Conservation (phyloP, 1,140 invertebrate genomes). For the Drosophila aff. region DNA sequence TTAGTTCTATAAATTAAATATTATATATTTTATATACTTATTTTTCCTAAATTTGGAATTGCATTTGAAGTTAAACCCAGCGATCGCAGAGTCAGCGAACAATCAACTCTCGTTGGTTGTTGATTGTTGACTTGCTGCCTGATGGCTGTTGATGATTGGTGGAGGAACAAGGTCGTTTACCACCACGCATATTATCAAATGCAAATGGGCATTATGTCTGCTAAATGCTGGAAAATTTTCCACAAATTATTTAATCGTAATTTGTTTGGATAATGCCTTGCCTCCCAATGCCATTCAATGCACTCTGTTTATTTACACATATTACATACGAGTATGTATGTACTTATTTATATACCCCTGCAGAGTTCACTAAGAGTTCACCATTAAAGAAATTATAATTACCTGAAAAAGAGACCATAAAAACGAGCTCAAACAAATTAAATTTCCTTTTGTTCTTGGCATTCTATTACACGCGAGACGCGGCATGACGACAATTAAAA, state of each 20-base stretch:
- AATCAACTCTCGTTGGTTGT: slow-evolving; percentile 21
- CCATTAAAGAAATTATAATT: slow-evolving; percentile 10
- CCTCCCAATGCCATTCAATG: slow-evolving; percentile 1
- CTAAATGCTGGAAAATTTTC: slow-evolving; percentile 49
- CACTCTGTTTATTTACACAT: neutral
- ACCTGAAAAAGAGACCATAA: slow-evolving; percentile 30
- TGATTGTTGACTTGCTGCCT: neutral
- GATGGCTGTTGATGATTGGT: slow-evolving; percentile 16
- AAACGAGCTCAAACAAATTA: slow-evolving; percentile 39
- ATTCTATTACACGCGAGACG: slow-evolving; percentile 18
- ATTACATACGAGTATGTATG: neutral
- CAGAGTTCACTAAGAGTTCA: slow-evolving; percentile 1
- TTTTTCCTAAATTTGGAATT: neutral
- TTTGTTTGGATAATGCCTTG: slow-evolving; percentile 21
- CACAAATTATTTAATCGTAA: slow-evolving; percentile 30
- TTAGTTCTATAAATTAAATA: neutral
- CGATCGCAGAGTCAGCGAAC: slow-evolving; percentile 18
- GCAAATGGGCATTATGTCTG: slow-evolving; percentile 46
- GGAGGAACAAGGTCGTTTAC: slow-evolving; percentile 51
- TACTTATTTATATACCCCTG: neutral
- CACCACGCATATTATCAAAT: slow-evolving; percentile 40
- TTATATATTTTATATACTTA: neutral
- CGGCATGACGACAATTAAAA: slow-evolving; percentile 31
- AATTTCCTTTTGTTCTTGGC: slow-evolving; percentile 52
- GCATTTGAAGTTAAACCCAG: slow-evolving; percentile 16